Base-by-base conservation (phyloP, 2,888 invertebrate species). In the Criorhina ranunculi region DNA sequence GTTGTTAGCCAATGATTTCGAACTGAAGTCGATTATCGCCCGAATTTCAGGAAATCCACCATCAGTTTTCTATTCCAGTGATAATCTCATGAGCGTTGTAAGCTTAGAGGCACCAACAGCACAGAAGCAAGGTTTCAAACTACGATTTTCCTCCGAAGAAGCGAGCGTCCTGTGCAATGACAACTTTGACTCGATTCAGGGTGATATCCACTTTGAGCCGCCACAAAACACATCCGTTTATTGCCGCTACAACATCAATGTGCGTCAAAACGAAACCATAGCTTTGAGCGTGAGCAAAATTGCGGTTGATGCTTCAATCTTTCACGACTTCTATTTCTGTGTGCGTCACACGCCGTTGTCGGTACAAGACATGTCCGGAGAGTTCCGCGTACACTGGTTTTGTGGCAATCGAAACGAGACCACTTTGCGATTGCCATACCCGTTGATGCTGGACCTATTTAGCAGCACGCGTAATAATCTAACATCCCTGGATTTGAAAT, bases 51-150 rank as follows among this genome's bases (percentile, higher is more conserved):
- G 66, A 2, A 76, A 33, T 35, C 44, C 67, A 7, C 90, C 90
- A 0, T 44, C 88, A 0, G 83, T 69, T n/a, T 44, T 91, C 2
- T 81, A 89, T 87, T 95, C 96, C 11, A 93, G 94, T 0, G 93
- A 94, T 40, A 95, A 95, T 88, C 92, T 90, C 33, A 93, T 97
- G 93, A 89, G 92, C 9, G 89, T 98, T 9, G 92, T 92, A 79
- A 94, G 95, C 87, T 94, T 94, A 90, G 91, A 94, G n/a, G 89
- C 91, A 11, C 89, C 91, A 3, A 88, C 89, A 0, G 89, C 90
- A 12, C 91, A 91, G 11, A 93, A 93, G 78, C 93, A 95, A 76
- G 96, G 96, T 12, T 96, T 97, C 89, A 94, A 94, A 91, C 93
- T 95, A 0, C 93, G 92, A 59, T 98, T 94, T 90, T 93, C 92